Conservation (phyloP, 2,888 invertebrate species). For the Hypercompe scribonia region DNA sequence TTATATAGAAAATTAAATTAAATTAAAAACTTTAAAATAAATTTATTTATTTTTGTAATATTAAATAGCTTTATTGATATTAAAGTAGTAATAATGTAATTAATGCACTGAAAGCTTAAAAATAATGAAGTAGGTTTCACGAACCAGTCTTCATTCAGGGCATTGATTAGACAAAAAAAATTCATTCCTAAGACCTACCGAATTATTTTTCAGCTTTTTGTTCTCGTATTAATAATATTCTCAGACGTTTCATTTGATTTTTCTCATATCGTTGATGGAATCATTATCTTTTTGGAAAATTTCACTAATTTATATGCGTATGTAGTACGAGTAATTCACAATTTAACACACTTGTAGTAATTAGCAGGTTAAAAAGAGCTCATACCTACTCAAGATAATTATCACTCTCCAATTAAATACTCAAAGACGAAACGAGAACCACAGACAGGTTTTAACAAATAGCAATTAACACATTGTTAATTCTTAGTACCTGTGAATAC, state of each 20-base stretch:
- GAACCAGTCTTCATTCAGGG: too few species aligned
- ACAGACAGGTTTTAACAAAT: neutral
- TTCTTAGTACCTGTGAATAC: conserved; percentile 2
- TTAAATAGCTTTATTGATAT: too few species aligned
- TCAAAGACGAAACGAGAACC: conserved; percentile 1
- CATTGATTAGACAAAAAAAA: too few species aligned
- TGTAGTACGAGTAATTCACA: neutral
- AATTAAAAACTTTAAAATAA: too few species aligned
- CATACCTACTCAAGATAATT: conserved; percentile 6
- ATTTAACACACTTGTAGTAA: neutral
- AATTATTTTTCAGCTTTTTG: too few species aligned
- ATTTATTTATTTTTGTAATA: too few species aligned
- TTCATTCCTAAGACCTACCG: too few species aligned
- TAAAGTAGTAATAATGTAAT: too few species aligned
- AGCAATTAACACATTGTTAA: conserved; percentile 13
- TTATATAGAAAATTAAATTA: too few species aligned
- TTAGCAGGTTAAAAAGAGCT: neutral
- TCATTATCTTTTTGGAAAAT: neutral
- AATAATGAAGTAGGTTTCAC: too few species aligned
- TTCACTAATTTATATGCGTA: neutral
- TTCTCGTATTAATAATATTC: too few species aligned
- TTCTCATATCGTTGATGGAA: neutral
- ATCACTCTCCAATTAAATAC: neutral
- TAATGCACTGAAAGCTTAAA: too few species aligned
- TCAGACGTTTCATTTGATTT: neutral